A percentile compares a stretch with the other conserved stretches of the same genome.
Conservation (phyloP, 2,797 vertebrate genomes). For the Poecilia wingei region DNA sequence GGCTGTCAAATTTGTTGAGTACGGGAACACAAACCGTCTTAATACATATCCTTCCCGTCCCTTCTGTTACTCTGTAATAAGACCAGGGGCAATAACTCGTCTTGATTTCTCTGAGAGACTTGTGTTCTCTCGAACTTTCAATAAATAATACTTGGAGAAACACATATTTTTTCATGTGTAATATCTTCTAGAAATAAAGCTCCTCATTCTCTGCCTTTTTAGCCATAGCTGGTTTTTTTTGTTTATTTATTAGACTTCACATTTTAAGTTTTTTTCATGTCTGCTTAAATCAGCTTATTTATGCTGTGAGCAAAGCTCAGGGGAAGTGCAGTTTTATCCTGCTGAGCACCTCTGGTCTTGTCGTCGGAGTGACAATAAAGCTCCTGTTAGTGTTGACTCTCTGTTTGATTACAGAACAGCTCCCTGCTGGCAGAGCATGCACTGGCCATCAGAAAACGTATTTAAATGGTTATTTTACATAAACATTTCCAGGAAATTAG, state of each 20-base stretch:
- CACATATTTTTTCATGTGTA: not conserved
- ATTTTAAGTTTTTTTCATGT: not conserved
- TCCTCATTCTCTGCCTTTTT: not conserved
- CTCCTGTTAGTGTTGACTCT: not conserved
- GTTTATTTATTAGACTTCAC: not conserved
- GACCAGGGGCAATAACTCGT: not conserved
- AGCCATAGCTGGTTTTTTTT: not conserved
- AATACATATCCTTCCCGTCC: not conserved
- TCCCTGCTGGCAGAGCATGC: not conserved
- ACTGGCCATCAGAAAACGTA: too few species aligned
- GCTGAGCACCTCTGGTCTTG: not conserved
- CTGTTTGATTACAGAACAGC: conserved; percentile 6
- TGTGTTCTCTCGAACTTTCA: not conserved
- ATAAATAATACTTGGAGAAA: not conserved
- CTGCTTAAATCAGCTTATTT: not conserved
- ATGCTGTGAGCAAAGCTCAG: not conserved
- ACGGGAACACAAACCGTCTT: not conserved
- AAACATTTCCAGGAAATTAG: not conserved
- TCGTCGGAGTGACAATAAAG: not conserved
- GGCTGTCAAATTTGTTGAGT: conserved; percentile 2
- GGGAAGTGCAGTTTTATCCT: not conserved
- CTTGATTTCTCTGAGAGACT: not conserved
- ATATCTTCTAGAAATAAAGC: not conserved
- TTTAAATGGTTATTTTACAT: not conserved
- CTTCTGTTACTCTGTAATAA: not conserved